Conservation (phyloP, 2,113 vertebrate species). For the Syngnathus typhle region DNA sequence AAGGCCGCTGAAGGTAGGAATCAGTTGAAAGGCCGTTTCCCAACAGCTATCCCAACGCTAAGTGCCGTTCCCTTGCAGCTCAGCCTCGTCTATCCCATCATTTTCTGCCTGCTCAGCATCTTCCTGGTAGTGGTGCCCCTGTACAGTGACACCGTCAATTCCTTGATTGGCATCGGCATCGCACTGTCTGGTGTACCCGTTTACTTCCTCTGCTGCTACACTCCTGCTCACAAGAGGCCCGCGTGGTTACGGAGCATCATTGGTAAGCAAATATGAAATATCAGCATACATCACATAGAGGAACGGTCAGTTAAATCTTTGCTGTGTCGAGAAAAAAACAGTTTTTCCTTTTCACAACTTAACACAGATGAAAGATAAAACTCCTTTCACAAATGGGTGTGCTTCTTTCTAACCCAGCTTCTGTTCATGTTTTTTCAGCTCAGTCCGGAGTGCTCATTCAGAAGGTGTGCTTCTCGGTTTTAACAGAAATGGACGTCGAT, state of each 20-base stretch:
- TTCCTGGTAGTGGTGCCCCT: slow-evolving; percentile 88
- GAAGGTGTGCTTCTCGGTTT: slow-evolving; percentile 78
- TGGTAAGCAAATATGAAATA: slow-evolving; percentile 59
- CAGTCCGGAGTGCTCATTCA: slow-evolving; percentile 71
- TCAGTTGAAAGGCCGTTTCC: neutral
- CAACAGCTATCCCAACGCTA: neutral
- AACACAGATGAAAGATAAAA: neutral
- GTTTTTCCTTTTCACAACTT: neutral
- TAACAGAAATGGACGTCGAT: slow-evolving; percentile 80
- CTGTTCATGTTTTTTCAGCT: slow-evolving; percentile 42
- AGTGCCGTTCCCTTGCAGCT: slow-evolving; percentile 60
- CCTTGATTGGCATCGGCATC: slow-evolving; percentile 83
- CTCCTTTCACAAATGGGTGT: neutral
- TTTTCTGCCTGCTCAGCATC: slow-evolving; percentile 85
- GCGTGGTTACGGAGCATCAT: slow-evolving; percentile 64
- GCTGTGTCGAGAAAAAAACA: neutral
- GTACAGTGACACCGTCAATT: slow-evolving; percentile 85
- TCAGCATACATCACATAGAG: neutral
- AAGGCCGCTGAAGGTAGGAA: slow-evolving; percentile 80
- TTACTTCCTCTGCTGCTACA: slow-evolving; percentile 79
- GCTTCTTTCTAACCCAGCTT: neutral
- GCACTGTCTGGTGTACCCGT: slow-evolving; percentile 83
- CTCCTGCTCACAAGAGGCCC: slow-evolving; percentile 74
- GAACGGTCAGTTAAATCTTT: too few relatives aligned
- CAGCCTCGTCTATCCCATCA: slow-evolving; percentile 79